Evolutionary conservation across 2,797 vertebrate genomes (phyloP), one percentile per base, ranked within the genome.

Genomic region (Eulemur albifrons): DNA sequence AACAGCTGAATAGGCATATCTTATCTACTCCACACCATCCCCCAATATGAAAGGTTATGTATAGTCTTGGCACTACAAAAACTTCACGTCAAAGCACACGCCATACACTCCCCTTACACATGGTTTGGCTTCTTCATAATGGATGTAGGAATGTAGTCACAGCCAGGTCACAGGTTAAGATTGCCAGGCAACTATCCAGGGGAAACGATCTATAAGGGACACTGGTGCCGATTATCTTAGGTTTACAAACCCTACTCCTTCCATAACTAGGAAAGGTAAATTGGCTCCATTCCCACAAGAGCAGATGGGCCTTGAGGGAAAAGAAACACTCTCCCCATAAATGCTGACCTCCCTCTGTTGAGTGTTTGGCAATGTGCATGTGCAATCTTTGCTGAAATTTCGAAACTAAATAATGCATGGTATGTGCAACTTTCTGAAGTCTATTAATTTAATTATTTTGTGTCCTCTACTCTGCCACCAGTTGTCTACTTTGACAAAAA

Each of bases 1-100:
- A 94, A 94, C 32, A 97, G 32, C 50, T 35, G 35, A 45, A 61
- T 23, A 88, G 48, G 63, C 20, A 91, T 89, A 59, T 94, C 73
- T 93, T 57, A 48, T 48, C 38, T 50, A 69, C 40, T 4, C 32
- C 4, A 63, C 4, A 4, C 3, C 67, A 88, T 43, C 18, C 32
- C 30, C 52, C 52, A 69, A 61, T 57, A 85, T 4, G 84, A 88
- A 93, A 85, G 18, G 32, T 87, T 86, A 79, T 79, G 52, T 52
- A 70, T 23, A 93, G 52, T 9, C 52, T 76, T 88, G 48, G 81
- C 20, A 90, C 32, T 83, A 75, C 7, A 7, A 80, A 89, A 73
- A 40, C 38, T 21, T 50, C 48, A 81, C 54, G 40, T 52, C 80
- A 54, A 84, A 76, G 40, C 11, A 75, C 48, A 61, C 40, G 63